A percentile compares a stretch with the other conserved stretches of the same genome.
Evolutionary conservation across 2,888 invertebrate genomes (phyloP).

Genomic region (Amphipoea oculea): DNA sequence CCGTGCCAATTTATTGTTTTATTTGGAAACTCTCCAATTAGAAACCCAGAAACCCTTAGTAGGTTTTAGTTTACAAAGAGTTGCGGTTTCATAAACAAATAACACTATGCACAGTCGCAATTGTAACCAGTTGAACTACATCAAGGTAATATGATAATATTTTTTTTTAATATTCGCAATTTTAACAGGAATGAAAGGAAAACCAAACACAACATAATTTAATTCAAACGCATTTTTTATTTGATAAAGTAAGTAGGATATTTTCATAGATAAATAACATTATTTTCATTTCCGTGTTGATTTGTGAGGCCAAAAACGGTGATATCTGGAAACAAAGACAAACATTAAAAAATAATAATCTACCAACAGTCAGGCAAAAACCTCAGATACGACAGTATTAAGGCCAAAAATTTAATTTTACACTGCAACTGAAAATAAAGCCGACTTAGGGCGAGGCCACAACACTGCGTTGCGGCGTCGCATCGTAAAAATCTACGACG

Average conservation of each 20-base stretch:
- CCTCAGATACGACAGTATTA: not conserved
- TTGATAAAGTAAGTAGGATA: conserved; percentile 34
- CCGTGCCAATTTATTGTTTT: conserved; percentile 76
- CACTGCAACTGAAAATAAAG: not conserved
- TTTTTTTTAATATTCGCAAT: too few species aligned
- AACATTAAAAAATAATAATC: not conserved
- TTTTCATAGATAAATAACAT: conserved; percentile 20
- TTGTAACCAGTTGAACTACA: not conserved
- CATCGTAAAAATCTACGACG: too few species aligned
- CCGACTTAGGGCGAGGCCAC: too few species aligned
- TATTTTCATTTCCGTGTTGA: conserved; percentile 34
- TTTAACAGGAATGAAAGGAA: not conserved
- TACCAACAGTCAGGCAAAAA: not conserved
- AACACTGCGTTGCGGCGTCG: too few species aligned
- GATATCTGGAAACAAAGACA: conserved; percentile 23
- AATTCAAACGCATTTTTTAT: conserved; percentile 39
- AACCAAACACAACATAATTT: not conserved
- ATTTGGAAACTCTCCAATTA: conserved; percentile 56
- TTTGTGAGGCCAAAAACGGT: not conserved
- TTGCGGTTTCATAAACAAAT: conserved; percentile 1
- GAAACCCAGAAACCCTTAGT: not conserved
- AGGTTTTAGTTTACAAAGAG: not conserved
- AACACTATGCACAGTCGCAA: not conserved
- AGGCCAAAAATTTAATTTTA: not conserved
- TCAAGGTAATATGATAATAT: too few species aligned